phyloP scores from a whole-genome alignment of 2,888 invertebrate species.

The Agrotis ipsilon region DNA sequence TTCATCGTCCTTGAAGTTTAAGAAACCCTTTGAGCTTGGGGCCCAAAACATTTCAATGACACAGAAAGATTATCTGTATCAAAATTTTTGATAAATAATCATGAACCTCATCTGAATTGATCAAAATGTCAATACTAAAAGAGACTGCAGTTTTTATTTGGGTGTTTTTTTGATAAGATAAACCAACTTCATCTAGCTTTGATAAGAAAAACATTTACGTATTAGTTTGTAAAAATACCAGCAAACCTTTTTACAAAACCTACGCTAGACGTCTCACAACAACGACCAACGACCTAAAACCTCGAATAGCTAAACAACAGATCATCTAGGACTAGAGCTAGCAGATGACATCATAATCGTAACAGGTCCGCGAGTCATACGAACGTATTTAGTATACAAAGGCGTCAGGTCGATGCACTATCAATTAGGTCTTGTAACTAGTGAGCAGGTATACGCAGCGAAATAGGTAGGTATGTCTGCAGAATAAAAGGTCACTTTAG shows the following conservation, averaged over 20 bases:
- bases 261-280: background rate
- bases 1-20: too few species aligned
- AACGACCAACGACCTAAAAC: background rate
- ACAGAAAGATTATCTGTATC: too few species aligned
- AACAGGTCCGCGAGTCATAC: conserved; percentile 30
- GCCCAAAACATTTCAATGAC: too few species aligned
- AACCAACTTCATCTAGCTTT: background rate
- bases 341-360: conserved; percentile 47
- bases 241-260: background rate
- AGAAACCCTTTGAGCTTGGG: too few species aligned
- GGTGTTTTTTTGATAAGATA: background rate
- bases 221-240: background rate
- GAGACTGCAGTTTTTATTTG: background rate
- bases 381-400: conserved; percentile 35
- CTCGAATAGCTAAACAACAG: background rate
- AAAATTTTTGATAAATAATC: background rate
- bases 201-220: background rate
- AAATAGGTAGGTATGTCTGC: background rate
- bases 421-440: conserved; percentile 52
- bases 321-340: conserved; percentile 16
- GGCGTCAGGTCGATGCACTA: conserved; percentile 55
- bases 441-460: conserved; percentile 11
- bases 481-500: too few species aligned
- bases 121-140: background rate
- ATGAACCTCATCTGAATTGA: background rate